These are phyloP conservation scores for Amniataba percoides DNA, from an alignment of 2,797 vertebrate species.

Conservation along the genomic window DNA sequence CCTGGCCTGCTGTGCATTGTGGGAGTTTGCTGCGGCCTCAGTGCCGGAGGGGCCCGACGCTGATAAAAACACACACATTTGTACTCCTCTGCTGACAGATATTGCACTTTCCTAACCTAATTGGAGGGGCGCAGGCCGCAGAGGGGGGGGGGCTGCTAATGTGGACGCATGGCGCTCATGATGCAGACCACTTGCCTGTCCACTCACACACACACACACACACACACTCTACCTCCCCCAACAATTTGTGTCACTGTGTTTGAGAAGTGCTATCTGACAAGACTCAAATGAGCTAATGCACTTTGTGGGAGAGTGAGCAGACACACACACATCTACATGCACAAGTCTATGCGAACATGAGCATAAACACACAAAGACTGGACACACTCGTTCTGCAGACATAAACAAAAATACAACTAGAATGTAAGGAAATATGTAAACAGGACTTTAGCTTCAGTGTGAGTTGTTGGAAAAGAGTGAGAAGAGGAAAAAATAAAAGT, in stretches of 20 bases:
- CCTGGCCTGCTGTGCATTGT: slow-evolving; percentile 66
- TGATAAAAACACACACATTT: slow-evolving; percentile 97
- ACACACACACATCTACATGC: slow-evolving; percentile 17
- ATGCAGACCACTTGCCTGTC: slow-evolving; percentile 86
- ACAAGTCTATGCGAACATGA: slow-evolving; percentile 3
- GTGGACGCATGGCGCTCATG: slow-evolving; percentile 92
- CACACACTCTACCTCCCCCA: slow-evolving; percentile 35
- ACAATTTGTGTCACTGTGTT: slow-evolving; percentile 82
- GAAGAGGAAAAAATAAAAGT: not conserved
- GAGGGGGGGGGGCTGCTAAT: slow-evolving; percentile 88
- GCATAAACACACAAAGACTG: not conserved
- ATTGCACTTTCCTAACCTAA: slow-evolving; percentile 97
- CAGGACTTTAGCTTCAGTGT: not conserved
- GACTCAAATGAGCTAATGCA: slow-evolving; percentile 85
- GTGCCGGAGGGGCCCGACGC: slow-evolving; percentile 83
- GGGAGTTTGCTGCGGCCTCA: slow-evolving; percentile 86
- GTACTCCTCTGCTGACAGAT: slow-evolving; percentile 99
- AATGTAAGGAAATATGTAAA: not conserved
- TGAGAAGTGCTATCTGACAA: slow-evolving; percentile 82
- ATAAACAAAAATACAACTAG: not conserved
- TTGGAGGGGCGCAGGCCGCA: slow-evolving; percentile 81
- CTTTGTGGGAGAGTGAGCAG: slow-evolving; percentile 62
- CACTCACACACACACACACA: slow-evolving; percentile 28
- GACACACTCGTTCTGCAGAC: slow-evolving; percentile 5
- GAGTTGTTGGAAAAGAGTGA: no score